Base-by-base conservation (phyloP, 2,113 vertebrate species). In the Menidia beryllina region DNA sequence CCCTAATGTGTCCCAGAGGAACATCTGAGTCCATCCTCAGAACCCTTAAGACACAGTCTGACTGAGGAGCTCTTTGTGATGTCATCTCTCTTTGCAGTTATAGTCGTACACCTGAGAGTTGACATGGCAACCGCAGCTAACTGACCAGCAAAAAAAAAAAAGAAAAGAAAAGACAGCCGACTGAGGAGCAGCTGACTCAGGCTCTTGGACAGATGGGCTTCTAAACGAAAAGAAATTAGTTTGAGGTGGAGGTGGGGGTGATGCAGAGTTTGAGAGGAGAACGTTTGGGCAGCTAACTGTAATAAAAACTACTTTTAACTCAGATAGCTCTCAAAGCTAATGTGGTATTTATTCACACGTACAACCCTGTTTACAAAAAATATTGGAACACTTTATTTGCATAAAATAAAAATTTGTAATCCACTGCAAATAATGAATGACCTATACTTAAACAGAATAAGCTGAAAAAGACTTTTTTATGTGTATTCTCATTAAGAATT, bases 211-310 rank as follows among this genome's bases (percentile, higher is more conserved):
- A 81, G 83, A 76, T 75, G 79, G 75, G 54, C 24, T 74, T 82
- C 87, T 88, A 86, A 88, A 87, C 82, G 86, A 79, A 89, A 72
- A 77, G 36, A 47, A 57, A 63, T 84, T n/a, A n/a, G n/a, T 84
- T 78, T 79, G 66, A 68, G 79, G 56, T 63, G 62, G n/a, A n/a
- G n/a, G n/a, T 41, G 74, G 83, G 74, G 75, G 77, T 83, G 77
- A 83, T 65, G 65, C 70, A 6, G 58, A 30, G 60, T 71, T 41
- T 68, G 63, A 67, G 70, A 64, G 56, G 60, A 79, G 75, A 59
- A 64, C 71, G 77, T 81, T 50, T 71, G 60, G 66, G 49, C 63
- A 48, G 75, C 82, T 77, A 47, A 70, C 51, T 77, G 75, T 79
- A 73, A 82, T 75, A 74, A 83, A 79, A 69, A 82, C 79, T 83